Percentiles rank a stretch among this genome's conserved stretches.
phyloP scores from a whole-genome alignment of 2,113 vertebrate species.

The Gymnorhina tibicen region DNA sequence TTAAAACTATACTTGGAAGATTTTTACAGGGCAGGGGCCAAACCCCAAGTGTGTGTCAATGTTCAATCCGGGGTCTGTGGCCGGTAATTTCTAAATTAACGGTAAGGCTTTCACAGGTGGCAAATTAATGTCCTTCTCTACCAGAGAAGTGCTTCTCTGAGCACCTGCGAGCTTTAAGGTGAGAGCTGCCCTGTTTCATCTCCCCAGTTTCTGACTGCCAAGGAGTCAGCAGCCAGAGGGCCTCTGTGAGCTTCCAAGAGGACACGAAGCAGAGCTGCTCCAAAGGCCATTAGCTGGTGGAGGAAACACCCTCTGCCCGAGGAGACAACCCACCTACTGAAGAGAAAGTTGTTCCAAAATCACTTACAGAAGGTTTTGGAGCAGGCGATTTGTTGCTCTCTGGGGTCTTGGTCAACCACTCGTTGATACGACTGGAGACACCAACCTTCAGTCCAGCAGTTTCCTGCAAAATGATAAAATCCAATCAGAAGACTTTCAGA shows the following conservation, averaged over 20 bases:
- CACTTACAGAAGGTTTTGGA: constrained; percentile 89
- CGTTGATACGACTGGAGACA: constrained; percentile 95
- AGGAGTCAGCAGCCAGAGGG: background rate
- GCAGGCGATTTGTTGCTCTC: constrained; percentile 85
- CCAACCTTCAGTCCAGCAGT: constrained; percentile 95
- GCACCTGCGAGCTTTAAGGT: background rate
- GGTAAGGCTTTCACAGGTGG: background rate
- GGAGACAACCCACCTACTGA: background rate
- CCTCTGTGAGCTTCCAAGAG: background rate
- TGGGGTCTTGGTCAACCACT: constrained; percentile 97
- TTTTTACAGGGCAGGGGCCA: background rate
- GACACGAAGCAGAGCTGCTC: background rate
- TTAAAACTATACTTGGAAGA: background rate
- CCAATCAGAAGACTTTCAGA: background rate
- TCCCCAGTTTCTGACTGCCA: background rate
- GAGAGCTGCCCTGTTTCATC: background rate
- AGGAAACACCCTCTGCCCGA: background rate
- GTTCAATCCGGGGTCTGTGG: background rate
- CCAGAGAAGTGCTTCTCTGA: background rate
- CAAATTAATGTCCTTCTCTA: background rate
- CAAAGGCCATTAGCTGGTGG: background rate
- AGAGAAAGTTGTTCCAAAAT: background rate
- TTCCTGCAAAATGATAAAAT: constrained; percentile 78
- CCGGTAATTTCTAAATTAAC: background rate
- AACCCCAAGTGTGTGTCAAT: background rate